Conservation (phyloP, 2,113 vertebrate genomes). For the Axis porcinus region DNA sequence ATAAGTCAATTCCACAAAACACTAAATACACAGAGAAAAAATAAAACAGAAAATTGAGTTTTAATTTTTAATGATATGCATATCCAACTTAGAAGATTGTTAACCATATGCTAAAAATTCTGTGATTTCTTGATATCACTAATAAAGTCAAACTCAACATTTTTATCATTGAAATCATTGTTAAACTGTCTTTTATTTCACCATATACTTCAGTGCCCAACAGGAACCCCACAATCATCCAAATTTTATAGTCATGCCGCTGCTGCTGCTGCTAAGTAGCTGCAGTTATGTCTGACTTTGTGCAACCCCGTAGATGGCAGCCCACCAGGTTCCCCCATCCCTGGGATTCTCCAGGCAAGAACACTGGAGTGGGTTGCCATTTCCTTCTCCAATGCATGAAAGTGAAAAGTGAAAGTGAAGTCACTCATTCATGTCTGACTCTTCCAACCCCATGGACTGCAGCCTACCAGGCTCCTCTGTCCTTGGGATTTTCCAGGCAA, state of each 20-base stretch:
- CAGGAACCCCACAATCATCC: neutral
- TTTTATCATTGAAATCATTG: neutral
- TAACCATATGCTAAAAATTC: constrained; percentile 51
- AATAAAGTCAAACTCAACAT: constrained; percentile 24
- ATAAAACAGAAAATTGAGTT: constrained; percentile 39
- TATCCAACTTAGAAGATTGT: constrained; percentile 24
- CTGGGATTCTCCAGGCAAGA: no score
- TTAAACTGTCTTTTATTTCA: neutral
- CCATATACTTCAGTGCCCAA: neutral
- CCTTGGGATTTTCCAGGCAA: no score
- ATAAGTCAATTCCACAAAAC: constrained; percentile 21
- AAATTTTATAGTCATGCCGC: neutral
- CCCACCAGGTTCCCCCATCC: no score
- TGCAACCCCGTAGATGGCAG: no score
- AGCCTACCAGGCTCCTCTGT: no score
- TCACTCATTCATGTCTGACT: no score
- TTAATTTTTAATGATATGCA: constrained; percentile 47
- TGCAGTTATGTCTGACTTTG: no score
- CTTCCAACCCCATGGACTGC: no score
- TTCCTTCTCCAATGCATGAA: no score
- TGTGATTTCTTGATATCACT: constrained; percentile 17
- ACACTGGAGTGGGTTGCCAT: no score
- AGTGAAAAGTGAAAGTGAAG: no score
- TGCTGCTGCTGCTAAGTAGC: no score
- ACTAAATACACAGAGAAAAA: constrained; percentile 19